phyloP scores from a whole-genome alignment of 2,888 invertebrate species.

The Drosophila anceps region DNA sequence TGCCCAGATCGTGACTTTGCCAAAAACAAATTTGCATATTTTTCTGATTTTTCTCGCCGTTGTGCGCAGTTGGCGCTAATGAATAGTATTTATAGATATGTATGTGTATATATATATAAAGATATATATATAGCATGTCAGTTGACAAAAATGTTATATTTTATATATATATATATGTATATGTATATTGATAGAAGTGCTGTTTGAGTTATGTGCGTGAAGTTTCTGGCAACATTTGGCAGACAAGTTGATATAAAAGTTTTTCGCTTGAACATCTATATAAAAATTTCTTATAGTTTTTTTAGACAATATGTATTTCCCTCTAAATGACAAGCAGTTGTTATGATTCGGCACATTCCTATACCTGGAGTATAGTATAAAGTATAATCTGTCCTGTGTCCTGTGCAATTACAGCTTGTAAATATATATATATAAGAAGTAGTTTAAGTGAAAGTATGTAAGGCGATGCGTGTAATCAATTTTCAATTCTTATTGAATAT shows the following conservation, averaged over 20 bases:
- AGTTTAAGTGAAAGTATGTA: no score
- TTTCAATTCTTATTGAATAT: no score
- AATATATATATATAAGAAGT: no score
- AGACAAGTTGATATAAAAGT: not conserved
- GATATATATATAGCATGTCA: constrained; percentile 14
- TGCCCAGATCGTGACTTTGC: constrained; percentile 79
- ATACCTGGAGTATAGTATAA: no score
- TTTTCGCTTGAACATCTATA: not conserved
- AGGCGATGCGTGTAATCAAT: no score
- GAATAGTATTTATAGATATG: constrained; percentile 53
- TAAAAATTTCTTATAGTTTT: not conserved
- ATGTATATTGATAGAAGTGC: constrained; percentile 32
- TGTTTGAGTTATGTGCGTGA: constrained; percentile 5
- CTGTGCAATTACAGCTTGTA: no score
- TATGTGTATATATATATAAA: not conserved
- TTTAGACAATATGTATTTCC: not conserved
- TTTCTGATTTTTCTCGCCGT: constrained; percentile 70
- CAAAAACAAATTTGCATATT: constrained; percentile 79
- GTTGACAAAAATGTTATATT: constrained; percentile 25
- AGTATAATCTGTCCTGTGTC: no score
- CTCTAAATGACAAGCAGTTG: not conserved
- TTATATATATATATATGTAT: not conserved
- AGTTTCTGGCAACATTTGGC: constrained; percentile 42
- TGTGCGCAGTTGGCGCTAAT: constrained; percentile 76
- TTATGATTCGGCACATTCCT: no score